Conservation (phyloP, 2,113 vertebrate species). For the Baryphthengus martii region DNA sequence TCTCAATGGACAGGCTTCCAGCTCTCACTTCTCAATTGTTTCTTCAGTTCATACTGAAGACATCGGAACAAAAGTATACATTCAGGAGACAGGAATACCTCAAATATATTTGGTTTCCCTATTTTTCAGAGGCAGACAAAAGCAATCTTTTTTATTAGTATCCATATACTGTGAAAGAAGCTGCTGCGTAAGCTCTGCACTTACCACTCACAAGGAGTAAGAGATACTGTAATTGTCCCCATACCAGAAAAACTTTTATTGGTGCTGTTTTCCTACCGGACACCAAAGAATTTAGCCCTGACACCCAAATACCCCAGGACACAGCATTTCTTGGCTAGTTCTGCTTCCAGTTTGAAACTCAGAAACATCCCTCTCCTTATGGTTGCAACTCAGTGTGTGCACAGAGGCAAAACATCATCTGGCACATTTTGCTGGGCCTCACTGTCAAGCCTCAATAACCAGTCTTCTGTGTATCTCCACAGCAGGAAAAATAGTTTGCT, state of each 20-base stretch:
- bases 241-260: background rate
- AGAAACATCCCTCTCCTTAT: background rate
- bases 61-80: background rate
- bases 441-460: background rate
- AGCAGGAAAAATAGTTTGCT: background rate
- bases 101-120: background rate
- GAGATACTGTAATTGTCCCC: background rate
- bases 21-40: background rate
- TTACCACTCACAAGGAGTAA: background rate
- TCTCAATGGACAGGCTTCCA: background rate
- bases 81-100: background rate
- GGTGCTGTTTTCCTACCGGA: background rate
- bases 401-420: background rate
- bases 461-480: background rate
- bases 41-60: background rate
- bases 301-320: background rate
- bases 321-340: background rate
- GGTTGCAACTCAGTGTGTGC: background rate
- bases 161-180: background rate
- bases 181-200: background rate
- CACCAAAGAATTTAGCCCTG: background rate
- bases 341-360: background rate
- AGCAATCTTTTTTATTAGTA: background rate
- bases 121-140: background rate
- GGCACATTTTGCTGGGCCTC: background rate